Evolutionary conservation across 2,888 invertebrate genomes (phyloP).

Genomic region (Lithophane socia): DNA sequence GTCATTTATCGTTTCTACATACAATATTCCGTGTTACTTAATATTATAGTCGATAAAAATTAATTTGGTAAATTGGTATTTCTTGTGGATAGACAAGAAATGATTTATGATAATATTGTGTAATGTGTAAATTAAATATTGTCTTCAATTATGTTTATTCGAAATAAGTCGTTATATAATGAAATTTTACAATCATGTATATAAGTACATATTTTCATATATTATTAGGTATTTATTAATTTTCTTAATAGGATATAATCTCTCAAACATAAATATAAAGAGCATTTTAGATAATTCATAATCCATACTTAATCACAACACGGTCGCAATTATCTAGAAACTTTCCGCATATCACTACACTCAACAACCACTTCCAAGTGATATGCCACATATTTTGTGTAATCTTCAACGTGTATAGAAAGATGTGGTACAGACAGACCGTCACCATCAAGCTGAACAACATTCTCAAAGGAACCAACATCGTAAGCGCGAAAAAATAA

Average conservation of each 20-base stretch:
- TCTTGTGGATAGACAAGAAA: background rate
- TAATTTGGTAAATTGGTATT: background rate
- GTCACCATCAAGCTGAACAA: background rate
- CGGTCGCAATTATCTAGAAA: slow-evolving; percentile 6
- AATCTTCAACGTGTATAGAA: background rate
- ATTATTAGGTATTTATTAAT: background rate
- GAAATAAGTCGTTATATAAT: background rate
- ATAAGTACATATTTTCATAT: background rate
- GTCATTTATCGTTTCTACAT: background rate
- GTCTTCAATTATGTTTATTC: background rate
- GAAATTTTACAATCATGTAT: background rate
- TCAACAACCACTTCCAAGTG: background rate
- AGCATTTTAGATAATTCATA: background rate
- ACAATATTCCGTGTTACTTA: background rate
- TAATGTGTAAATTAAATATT: slow-evolving; percentile 3
- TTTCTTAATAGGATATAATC: slow-evolving; percentile 10
- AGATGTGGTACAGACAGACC: too few relatives aligned
- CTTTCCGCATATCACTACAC: slow-evolving; percentile 19
- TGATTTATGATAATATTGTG: background rate
- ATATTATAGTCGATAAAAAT: slow-evolving; percentile 8
- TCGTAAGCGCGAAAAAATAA: background rate
- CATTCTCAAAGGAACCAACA: background rate
- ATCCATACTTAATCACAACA: slow-evolving; percentile 16
- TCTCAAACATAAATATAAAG: background rate
- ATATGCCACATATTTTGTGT: background rate